Evolutionary conservation across 2,797 vertebrate genomes (phyloP).

Genomic region (Danio tinwini): DNA sequence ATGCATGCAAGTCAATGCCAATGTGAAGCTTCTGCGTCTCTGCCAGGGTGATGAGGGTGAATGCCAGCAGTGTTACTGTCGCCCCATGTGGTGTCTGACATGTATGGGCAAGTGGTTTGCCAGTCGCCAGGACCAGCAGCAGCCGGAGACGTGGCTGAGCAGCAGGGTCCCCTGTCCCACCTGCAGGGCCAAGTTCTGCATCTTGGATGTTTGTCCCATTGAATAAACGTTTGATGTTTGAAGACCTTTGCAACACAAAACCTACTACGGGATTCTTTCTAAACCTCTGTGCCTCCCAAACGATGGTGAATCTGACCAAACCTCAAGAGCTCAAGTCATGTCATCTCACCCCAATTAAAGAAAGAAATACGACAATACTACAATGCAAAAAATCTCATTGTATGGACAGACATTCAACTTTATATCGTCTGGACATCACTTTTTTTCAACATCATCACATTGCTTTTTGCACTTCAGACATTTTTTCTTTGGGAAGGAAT

Average conservation of each 20-base stretch:
- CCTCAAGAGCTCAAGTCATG: too few relatives aligned
- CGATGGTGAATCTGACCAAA: not conserved
- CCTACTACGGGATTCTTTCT: not conserved
- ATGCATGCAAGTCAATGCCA: constrained; percentile 90
- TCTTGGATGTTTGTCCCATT: constrained; percentile 88
- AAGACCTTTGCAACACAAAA: not conserved
- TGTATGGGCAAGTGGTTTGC: constrained; percentile 98
- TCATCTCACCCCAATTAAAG: too few relatives aligned
- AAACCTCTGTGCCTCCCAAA: constrained; percentile 14
- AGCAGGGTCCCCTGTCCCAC: constrained; percentile 94
- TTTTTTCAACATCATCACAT: not conserved
- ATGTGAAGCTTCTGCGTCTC: constrained; percentile 86
- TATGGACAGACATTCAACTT: too few relatives aligned
- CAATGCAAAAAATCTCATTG: not conserved
- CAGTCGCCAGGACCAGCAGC: constrained; percentile 92
- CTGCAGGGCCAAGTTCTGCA: constrained; percentile 91
- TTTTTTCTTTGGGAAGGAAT: not conserved
- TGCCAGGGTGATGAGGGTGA: constrained; percentile 81
- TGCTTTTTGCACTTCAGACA: not conserved
- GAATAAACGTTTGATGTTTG: constrained; percentile 68
- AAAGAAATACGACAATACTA: too few relatives aligned
- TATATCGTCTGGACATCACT: not conserved
- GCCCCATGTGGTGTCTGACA: constrained; percentile 96
- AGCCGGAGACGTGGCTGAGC: constrained; percentile 92
- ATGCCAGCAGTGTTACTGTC: constrained; percentile 91